A percentile compares a stretch with the other conserved stretches of the same genome.
Conservation (phyloP, 2,888 invertebrate species). For the Trissoscelio sp. region DNA sequence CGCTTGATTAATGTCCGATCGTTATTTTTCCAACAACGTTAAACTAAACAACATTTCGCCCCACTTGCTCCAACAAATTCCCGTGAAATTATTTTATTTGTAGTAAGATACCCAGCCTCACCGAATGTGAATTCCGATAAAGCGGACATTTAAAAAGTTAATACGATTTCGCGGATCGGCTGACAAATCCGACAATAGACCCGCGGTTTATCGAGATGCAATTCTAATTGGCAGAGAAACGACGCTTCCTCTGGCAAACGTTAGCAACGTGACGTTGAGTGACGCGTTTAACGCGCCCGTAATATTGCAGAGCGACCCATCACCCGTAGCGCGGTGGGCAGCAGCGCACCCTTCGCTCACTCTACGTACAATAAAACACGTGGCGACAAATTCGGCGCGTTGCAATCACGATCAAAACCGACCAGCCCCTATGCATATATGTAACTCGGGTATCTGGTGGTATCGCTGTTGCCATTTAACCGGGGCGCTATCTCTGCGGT, state of each 20-base stretch:
- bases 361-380: constrained; percentile 68
- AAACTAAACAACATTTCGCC: neutral
- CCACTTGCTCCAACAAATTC: neutral
- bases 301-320: constrained; percentile 77
- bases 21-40: constrained; percentile 77
- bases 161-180: neutral
- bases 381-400: constrained; percentile 79
- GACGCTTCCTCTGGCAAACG: constrained; percentile 35
- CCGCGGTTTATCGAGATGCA: constrained; percentile 38
- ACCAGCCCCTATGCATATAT: constrained; percentile 63
- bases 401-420: constrained; percentile 80
- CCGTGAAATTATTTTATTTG: neutral
- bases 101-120: neutral
- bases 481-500: constrained; percentile 71
- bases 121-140: too few species aligned
- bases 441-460: constrained; percentile 60
- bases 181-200: constrained; percentile 31
- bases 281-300: constrained; percentile 80
- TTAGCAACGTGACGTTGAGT: constrained; percentile 78
- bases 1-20: constrained; percentile 80
- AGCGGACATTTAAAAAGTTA: neutral
- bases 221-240: constrained; percentile 51
- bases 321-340: constrained; percentile 55
- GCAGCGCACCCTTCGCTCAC: constrained; percentile 76
- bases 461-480: constrained; percentile 69